phyloP scores from a whole-genome alignment of 2,113 vertebrate genomes.

The Chunga burmeisteri region DNA sequence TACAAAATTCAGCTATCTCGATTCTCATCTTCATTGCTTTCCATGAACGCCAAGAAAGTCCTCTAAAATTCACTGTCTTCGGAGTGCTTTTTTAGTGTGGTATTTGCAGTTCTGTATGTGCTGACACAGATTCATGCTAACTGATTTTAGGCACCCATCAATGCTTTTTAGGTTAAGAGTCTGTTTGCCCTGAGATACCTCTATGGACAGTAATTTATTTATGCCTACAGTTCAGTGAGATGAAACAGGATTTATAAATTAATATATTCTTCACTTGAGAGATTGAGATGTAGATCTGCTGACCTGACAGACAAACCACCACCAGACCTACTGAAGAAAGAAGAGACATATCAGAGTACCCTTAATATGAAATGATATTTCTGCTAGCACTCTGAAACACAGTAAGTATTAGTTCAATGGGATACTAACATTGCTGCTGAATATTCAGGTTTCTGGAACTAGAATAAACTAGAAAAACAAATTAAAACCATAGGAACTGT shows the following conservation, averaged over 20 bases:
- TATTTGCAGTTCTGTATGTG: neutral
- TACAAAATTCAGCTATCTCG: neutral
- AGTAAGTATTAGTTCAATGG: neutral
- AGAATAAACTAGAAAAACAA: neutral
- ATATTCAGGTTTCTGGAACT: neutral
- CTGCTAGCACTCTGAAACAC: neutral
- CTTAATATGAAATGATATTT: neutral
- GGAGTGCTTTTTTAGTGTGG: neutral
- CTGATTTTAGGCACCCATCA: neutral
- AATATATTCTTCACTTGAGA: neutral
- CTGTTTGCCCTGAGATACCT: neutral
- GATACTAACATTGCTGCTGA: neutral
- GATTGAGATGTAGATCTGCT: neutral
- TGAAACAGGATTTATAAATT: neutral
- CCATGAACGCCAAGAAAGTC: neutral
- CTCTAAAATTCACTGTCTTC: neutral
- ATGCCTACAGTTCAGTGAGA: neutral
- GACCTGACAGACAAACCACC: neutral
- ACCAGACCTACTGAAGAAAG: neutral
- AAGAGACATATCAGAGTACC: neutral
- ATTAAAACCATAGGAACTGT: neutral
- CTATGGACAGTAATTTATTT: neutral
- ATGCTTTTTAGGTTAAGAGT: neutral
- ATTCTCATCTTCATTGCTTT: neutral
- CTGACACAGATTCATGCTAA: neutral